A percentile compares a stretch with the other conserved stretches of the same genome.
These are phyloP conservation scores for Oreotragus oreotragus DNA, from an alignment of 2,113 vertebrate genomes.

Conservation along the genomic window DNA sequence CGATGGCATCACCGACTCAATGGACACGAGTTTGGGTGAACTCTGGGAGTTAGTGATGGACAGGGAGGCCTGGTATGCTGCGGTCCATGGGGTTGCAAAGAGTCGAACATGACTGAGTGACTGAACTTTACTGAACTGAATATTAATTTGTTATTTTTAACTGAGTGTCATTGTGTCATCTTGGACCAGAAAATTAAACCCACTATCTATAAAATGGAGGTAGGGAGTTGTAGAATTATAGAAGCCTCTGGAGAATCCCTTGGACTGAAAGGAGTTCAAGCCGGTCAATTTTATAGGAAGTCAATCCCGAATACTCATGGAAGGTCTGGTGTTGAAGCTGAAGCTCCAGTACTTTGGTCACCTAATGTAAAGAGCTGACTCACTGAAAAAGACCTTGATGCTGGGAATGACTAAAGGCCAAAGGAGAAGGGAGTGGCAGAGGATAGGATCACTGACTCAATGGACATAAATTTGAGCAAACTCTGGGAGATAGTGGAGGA, in stretches of 20 bases:
- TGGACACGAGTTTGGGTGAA: neutral
- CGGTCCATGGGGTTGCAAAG: neutral
- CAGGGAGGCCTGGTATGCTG: neutral
- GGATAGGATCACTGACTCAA: neutral
- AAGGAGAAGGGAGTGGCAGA: neutral
- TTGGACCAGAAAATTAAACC: neutral
- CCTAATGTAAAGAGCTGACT: neutral
- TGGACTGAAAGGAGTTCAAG: neutral
- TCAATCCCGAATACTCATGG: neutral
- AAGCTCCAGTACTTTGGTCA: neutral
- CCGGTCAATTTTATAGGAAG: neutral
- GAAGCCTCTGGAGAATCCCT: neutral
- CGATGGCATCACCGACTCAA: rapidly evolving
- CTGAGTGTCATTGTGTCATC: neutral
- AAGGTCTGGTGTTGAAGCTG: neutral
- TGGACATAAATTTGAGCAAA: neutral
- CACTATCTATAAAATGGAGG: neutral
- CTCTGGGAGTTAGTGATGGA: neutral
- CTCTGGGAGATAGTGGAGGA: neutral
- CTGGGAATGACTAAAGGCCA: neutral
- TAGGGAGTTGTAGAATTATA: neutral
- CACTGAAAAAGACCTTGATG: neutral
- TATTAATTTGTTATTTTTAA: neutral
- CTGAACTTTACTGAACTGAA: neutral
- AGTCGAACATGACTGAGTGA: rapidly evolving